Evolutionary conservation across 2,113 vertebrate species (phyloP).

Genomic region (Steatornis caripensis): DNA sequence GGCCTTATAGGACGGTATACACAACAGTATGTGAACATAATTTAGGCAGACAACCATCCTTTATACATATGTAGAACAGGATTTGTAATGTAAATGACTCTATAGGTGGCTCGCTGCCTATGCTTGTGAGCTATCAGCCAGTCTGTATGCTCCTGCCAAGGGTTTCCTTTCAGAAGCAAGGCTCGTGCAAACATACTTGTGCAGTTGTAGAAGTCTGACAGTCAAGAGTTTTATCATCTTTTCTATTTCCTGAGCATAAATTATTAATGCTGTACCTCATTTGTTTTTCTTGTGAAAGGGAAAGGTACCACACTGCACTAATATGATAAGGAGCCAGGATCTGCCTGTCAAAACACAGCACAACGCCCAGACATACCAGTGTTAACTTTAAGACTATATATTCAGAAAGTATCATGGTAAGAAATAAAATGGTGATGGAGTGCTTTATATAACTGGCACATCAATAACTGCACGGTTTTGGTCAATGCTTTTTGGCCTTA

Average conservation of each 20-base stretch:
- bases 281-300: not conserved
- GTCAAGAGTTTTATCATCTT: not conserved
- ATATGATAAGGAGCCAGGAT: not conserved
- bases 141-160: not conserved
- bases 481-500: not conserved
- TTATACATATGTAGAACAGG: accelerated
- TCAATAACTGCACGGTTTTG: not conserved
- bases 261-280: not conserved
- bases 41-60: not conserved
- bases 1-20: not conserved
- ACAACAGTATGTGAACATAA: not conserved
- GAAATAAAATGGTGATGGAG: not conserved
- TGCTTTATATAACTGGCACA: not conserved
- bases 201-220: not conserved
- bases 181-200: not conserved
- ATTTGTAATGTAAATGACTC: not conserved
- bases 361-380: not conserved
- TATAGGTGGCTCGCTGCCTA: not conserved
- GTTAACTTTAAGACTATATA: not conserved
- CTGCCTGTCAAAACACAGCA: not conserved
- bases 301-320: not conserved
- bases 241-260: not conserved
- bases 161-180: not conserved
- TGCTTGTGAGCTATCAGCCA: not conserved
- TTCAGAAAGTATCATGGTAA: not conserved